Evolutionary conservation across 1,140 invertebrate genomes (phyloP), one percentile per base, ranked within the genome.

Genomic region (Callitettix versicolor): DNA sequence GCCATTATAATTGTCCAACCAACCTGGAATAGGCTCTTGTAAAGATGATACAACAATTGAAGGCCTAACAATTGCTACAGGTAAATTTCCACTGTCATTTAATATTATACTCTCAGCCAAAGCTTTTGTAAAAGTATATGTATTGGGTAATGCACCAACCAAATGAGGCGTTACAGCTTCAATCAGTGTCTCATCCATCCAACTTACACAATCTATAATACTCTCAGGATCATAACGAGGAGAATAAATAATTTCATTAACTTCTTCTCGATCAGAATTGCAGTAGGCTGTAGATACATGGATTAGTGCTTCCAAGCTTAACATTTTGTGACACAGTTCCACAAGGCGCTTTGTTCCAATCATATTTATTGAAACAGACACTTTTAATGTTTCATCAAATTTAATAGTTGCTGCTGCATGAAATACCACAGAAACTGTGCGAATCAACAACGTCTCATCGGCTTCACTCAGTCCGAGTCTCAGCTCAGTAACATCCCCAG

Each of bases 1-100:
- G 3, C 93, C 93, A 69, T 96, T 96, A 59, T 91, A 89, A 70
- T 97, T 98, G 63, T 97, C 94, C 4, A 95, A 77, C 93, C 94
- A 98, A 0, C 93, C 91, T 0, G 70, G 63, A 0, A 85, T 36
- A 0, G 86, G 86, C 15, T 89, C 85, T 0, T 65, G 52, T 11
- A 76, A 41, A 11, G 81, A 74, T 0, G 80, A 79, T 56, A 86
- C 75, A 1, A 88, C 85, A 82, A 61, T 49, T 72, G 52, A 30
- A 30, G 26, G 26, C 64, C 94, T 76, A 30, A 91, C 81, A 58
- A 98, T 88, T 1, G 88, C 79, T 1, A 84, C 70, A 0, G 94
- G 91, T 33, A 98, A 64, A 50, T 79, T 76, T 42, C 71, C 67
- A 12, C 73, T 76, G 58, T 86, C 79, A 60, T 88, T 83, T 21